Base-by-base conservation (phyloP, 2,797 vertebrate genomes). In the Buceros bicornis region DNA sequence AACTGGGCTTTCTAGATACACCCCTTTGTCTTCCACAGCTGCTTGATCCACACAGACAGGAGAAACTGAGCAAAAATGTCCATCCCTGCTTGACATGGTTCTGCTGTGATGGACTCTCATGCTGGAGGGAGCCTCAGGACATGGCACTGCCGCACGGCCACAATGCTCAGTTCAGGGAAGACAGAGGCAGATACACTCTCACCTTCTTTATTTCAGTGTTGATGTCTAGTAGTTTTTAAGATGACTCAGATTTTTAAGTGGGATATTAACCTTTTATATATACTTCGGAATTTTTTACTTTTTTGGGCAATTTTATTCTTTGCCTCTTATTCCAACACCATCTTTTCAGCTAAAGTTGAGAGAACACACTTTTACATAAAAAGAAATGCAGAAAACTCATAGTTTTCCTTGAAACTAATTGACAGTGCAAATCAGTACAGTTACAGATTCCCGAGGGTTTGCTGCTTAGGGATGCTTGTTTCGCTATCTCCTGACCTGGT, bases 151-250 rank as follows among this genome's bases (percentile, higher is more conserved):
- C 54, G 50, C n/a, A 25, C 6, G 17, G n/a, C 40, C 43, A 5
- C 0, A 1, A 16, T 26, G 28, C 53, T 40, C 17, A 16, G 3
- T 19, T 21, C 58, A 26, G 31, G 24, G 28, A 28, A 64, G 25
- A 15, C 14, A 5, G 5, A 24, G 1, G 0, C 5, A n/a, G 65
- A 13, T 14, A 37, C 25, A 4, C 3, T 58, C 20, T 58, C 33
- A 31, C 7, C 28, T 69, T 5, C 69, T 51, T 57, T 45, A 8
- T 31, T 69, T 57, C 70, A 72, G 21, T 21, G 61, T 33, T 28
- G 8, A 16, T 37, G 22, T 5, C 5, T 2, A 16, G 22, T 7
- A 7, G 5, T 40, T 78, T 35, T 60, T 43, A 69, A 60, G 58
- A 66, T 53, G 3, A 35, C n/a, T 76, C 37, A 15, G 13, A 29